Conservation (phyloP, 2,113 vertebrate genomes). For the Aptenodytes patagonicus region DNA sequence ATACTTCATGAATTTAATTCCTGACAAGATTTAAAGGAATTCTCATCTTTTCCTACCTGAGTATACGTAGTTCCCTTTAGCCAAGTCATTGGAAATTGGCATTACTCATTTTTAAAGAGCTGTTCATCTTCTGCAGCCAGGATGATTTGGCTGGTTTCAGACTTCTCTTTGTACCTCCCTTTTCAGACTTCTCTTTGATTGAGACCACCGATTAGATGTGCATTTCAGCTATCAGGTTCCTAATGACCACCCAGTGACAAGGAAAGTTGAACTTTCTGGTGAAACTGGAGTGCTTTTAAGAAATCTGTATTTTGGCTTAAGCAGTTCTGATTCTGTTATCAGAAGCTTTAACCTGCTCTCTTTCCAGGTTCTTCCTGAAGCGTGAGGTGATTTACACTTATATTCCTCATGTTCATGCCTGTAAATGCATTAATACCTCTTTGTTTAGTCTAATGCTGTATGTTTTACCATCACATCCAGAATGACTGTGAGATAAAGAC, state of each 20-base stretch:
- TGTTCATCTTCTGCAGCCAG: not conserved
- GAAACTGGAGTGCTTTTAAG: not conserved
- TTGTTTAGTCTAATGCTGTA: not conserved
- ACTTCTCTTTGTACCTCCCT: not conserved
- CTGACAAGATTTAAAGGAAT: not conserved
- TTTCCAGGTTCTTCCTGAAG: not conserved
- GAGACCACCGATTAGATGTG: not conserved
- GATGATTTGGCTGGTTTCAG: not conserved
- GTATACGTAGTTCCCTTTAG: not conserved
- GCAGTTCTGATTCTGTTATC: not conserved
- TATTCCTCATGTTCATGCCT: not conserved
- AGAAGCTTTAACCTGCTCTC: not conserved
- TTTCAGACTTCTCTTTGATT: not conserved
- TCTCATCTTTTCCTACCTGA: not conserved
- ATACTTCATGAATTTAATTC: not conserved
- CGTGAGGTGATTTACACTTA: not conserved
- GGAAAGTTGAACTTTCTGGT: not conserved
- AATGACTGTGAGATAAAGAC: not conserved
- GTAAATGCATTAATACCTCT: not conserved
- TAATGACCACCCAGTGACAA: not conserved
- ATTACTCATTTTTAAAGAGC: not conserved
- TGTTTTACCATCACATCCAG: not conserved
- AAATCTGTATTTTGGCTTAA: not conserved
- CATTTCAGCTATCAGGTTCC: not conserved
- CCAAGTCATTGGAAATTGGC: not conserved